phyloP scores from a whole-genome alignment of 2,113 vertebrate species.

The Brachypteracias leptosomus region DNA sequence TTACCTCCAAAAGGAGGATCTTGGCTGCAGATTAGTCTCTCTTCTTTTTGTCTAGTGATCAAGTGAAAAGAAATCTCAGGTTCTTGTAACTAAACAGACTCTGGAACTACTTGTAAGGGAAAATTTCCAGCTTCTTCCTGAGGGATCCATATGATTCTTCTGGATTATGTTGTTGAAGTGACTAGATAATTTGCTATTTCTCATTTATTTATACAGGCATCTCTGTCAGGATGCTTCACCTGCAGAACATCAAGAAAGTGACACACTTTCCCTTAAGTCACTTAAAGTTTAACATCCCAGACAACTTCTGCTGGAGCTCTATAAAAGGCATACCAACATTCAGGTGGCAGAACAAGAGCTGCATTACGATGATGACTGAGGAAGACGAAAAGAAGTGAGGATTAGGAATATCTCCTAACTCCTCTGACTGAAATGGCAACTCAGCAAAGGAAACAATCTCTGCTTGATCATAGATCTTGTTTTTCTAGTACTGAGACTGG shows the following conservation, averaged over 20 bases:
- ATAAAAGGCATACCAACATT: not conserved
- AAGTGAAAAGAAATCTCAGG: not conserved
- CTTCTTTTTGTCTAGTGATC: not conserved
- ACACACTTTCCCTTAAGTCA: not conserved
- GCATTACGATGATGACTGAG: not conserved
- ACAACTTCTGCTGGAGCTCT: not conserved
- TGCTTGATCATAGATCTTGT: not conserved
- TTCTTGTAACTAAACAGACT: not conserved
- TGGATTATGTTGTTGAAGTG: not conserved
- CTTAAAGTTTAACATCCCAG: not conserved
- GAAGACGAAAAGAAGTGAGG: not conserved
- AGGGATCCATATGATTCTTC: not conserved
- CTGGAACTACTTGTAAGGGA: constrained; percentile 1
- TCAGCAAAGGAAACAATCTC: not conserved
- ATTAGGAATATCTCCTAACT: not conserved
- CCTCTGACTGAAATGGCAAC: not conserved
- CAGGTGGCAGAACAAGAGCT: not conserved
- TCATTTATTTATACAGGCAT: not conserved
- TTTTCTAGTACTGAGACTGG: not conserved
- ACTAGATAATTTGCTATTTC: not conserved
- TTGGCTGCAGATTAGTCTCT: not conserved
- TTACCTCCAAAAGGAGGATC: not conserved
- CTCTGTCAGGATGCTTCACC: not conserved
- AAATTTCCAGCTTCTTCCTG: not conserved
- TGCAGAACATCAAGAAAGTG: not conserved